Conservation (phyloP, 2,888 invertebrate species). For the Tenthredo livida region DNA sequence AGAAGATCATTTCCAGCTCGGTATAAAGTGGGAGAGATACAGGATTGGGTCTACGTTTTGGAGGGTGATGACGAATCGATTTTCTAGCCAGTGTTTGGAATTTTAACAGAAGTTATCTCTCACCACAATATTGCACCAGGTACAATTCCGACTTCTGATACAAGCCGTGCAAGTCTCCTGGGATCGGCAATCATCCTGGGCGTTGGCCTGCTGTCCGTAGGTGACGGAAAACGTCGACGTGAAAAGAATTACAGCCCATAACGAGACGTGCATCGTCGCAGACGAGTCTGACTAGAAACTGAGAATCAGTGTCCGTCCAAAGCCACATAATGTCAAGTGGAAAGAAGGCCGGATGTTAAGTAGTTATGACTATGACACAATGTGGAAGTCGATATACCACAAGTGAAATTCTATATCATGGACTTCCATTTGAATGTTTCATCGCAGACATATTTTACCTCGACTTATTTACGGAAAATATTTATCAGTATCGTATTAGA, state of each 20-base stretch:
- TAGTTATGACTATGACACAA: background rate
- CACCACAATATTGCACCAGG: constrained; percentile 78
- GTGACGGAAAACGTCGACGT: background rate
- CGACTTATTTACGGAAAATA: background rate
- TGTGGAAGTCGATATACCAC: background rate
- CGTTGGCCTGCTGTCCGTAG: background rate
- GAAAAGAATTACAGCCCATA: background rate
- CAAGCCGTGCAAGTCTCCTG: constrained; percentile 78
- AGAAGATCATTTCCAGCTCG: background rate
- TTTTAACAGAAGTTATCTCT: constrained; percentile 39
- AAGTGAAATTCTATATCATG: background rate
- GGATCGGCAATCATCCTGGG: background rate
- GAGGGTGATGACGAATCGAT: background rate
- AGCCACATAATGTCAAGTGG: background rate
- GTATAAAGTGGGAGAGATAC: background rate
- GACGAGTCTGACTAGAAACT: background rate
- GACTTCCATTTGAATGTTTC: background rate
- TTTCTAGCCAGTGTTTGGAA: background rate
- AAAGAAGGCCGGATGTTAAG: background rate
- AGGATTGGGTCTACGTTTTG: background rate
- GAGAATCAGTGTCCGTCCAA: background rate
- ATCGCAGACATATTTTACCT: background rate
- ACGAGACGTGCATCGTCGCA: background rate
- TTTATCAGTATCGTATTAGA: background rate
- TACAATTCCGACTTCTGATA: constrained; percentile 77